Conservation (phyloP, 2,113 vertebrate species). For the Phyllostomus discolor region DNA sequence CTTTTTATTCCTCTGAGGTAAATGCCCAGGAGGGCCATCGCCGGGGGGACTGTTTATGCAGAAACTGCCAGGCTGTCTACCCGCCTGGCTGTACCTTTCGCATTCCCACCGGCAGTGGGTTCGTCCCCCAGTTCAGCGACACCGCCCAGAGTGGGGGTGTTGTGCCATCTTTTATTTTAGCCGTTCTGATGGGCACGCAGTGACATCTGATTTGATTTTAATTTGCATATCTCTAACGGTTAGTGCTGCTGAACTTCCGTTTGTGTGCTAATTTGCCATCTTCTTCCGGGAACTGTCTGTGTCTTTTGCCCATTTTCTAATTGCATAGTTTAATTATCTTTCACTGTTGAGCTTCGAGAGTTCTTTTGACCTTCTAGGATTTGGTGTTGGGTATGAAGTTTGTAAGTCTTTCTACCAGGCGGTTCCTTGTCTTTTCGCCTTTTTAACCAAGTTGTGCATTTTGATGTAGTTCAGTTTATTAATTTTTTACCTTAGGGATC, state of each 20-base stretch:
- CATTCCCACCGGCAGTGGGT: not conserved
- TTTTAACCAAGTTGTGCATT: not conserved
- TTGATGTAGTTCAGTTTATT: not conserved
- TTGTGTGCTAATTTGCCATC: not conserved
- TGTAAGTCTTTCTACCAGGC: not conserved
- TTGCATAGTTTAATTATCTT: not conserved
- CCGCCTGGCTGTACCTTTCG: too few species aligned
- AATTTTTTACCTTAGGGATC: not conserved
- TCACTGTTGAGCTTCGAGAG: not conserved
- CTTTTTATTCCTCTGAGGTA: not conserved
- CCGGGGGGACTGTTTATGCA: not conserved
- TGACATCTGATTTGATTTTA: not conserved
- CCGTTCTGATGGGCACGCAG: not conserved
- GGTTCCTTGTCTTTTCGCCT: not conserved
- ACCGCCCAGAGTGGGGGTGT: too few species aligned
- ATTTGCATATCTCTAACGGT: not conserved
- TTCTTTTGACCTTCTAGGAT: not conserved
- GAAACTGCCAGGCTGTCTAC: not conserved
- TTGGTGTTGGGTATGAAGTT: not conserved
- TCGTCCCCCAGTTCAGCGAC: fast-evolving
- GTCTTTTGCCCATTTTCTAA: not conserved
- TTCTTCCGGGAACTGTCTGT: not conserved
- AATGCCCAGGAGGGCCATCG: too few species aligned
- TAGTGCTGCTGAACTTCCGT: not conserved
- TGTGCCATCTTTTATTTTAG: not conserved